These are phyloP conservation scores for Lepidothrix coronata DNA, from an alignment of 2,113 vertebrate species.

Conservation along the genomic window DNA sequence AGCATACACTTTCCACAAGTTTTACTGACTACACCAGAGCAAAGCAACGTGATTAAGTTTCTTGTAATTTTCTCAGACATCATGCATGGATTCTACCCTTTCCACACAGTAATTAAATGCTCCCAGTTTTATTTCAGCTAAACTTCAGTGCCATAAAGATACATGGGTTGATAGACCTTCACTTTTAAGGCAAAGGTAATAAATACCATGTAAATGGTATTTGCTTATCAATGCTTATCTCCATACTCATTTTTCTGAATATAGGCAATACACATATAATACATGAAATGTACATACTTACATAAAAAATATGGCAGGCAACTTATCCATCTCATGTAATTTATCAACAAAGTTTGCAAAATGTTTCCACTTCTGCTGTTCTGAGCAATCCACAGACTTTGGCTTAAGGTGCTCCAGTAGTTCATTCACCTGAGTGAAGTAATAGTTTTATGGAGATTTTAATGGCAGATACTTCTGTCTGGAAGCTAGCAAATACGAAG, in stretches of 20 bases:
- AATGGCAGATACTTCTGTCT: neutral
- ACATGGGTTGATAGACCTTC: neutral
- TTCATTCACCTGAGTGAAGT: conserved; percentile 31
- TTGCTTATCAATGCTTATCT: neutral
- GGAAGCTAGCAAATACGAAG: neutral
- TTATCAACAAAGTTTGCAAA: conserved; percentile 70
- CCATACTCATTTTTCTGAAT: neutral
- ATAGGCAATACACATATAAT: neutral
- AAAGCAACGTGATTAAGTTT: neutral
- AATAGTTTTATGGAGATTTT: neutral
- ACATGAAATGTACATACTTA: conserved; percentile 43
- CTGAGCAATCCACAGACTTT: neutral
- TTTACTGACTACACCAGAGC: neutral
- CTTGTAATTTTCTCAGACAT: neutral
- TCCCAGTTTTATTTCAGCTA: neutral
- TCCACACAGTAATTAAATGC: neutral
- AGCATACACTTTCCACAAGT: neutral
- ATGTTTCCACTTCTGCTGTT: neutral
- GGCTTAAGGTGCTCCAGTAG: conserved; percentile 54
- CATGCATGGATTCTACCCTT: neutral
- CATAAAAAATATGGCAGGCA: conserved; percentile 75
- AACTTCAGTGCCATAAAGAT: neutral
- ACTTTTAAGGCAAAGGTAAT: neutral
- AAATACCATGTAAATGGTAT: neutral
- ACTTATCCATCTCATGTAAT: conserved; percentile 58